Evolutionary conservation across 2,113 vertebrate species (phyloP).

Genomic region (Indicator maculatus): DNA sequence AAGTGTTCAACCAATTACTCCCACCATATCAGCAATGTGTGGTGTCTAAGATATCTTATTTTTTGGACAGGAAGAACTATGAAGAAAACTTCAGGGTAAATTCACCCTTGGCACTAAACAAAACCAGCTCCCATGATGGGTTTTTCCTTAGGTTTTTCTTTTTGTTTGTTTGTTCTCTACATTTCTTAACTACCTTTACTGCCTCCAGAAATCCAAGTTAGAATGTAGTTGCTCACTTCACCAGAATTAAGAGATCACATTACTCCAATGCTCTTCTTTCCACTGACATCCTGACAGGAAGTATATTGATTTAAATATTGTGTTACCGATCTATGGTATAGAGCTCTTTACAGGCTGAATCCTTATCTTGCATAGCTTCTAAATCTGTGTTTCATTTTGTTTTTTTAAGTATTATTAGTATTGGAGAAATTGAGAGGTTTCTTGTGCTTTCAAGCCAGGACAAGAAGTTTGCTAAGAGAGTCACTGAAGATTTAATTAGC

Average conservation of each 20-base stretch:
- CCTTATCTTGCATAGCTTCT: neutral
- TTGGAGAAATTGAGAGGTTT: neutral
- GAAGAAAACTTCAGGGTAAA: neutral
- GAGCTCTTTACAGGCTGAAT: neutral
- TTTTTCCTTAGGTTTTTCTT: neutral
- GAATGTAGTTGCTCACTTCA: conserved; percentile 13
- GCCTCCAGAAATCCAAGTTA: neutral
- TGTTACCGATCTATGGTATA: conserved; percentile 18
- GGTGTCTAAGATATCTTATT: neutral
- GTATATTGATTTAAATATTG: conserved; percentile 58
- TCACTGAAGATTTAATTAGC: neutral
- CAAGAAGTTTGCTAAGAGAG: neutral
- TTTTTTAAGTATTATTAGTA: neutral
- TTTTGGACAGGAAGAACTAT: neutral
- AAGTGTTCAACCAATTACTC: neutral
- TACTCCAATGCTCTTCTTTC: neutral
- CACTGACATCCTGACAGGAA: conserved; percentile 26
- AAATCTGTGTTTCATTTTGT: neutral
- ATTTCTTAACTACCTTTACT: neutral
- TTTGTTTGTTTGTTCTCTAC: neutral
- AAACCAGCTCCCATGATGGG: neutral
- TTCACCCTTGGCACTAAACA: neutral
- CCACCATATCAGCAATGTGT: neutral
- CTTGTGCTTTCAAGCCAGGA: neutral
- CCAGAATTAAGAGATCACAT: neutral